phyloP scores from a whole-genome alignment of 2,113 vertebrate species.

The Pipa parva region DNA sequence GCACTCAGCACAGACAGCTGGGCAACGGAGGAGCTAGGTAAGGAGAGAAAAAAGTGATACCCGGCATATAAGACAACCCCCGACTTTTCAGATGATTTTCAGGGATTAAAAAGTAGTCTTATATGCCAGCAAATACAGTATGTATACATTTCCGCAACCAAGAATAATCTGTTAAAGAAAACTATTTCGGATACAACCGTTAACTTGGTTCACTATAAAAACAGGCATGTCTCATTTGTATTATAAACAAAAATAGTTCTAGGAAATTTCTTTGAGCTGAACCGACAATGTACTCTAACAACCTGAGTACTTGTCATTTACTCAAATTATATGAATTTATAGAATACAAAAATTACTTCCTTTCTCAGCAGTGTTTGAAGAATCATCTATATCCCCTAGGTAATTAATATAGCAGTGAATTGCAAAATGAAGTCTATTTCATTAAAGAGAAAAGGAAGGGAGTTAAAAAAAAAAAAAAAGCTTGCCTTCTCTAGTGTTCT shows the following conservation, averaged over 20 bases:
- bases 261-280: slow-evolving; percentile 4
- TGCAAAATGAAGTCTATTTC: slow-evolving; percentile 33
- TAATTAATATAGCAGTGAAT: slow-evolving; percentile 45
- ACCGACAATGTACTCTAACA: slow-evolving; percentile 2
- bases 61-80: too few species aligned
- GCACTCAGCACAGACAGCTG: too few species aligned
- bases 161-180: too few species aligned
- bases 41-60: too few species aligned
- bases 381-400: slow-evolving; percentile 39
- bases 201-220: too few species aligned
- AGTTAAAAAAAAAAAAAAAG: slow-evolving; percentile 22
- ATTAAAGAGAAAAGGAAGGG: slow-evolving; percentile 36
- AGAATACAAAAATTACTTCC: slow-evolving; percentile 31
- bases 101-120: too few species aligned
- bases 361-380: slow-evolving; percentile 31
- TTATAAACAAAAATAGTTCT: neutral
- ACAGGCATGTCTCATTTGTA: too few species aligned
- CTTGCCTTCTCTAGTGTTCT: slow-evolving; percentile 31
- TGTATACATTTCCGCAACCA: too few species aligned
- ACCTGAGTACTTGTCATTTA: slow-evolving; percentile 23
- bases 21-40: too few species aligned
- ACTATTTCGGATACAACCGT: too few species aligned
- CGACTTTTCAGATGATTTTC: too few species aligned
- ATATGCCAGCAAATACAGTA: too few species aligned
- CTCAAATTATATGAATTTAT: slow-evolving; percentile 37